Conservation (phyloP, 2,113 vertebrate species). For the Hypomesus transpacificus region DNA sequence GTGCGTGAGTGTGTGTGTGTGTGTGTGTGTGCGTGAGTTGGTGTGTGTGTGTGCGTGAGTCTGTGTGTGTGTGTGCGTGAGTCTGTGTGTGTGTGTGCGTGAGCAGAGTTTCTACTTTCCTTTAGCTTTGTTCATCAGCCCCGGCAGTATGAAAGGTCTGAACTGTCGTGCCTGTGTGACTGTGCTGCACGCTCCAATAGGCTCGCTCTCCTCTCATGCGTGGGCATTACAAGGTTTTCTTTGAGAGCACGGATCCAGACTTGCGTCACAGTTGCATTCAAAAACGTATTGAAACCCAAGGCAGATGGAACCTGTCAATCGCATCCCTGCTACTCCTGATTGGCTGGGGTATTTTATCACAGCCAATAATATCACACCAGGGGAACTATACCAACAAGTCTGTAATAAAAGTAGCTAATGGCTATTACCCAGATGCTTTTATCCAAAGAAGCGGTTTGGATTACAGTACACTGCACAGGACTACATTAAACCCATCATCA, state of each 20-base stretch:
- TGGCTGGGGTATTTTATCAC: neutral
- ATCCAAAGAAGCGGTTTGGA: too few species aligned
- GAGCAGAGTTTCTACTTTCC: neutral
- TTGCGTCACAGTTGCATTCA: neutral
- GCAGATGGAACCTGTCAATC: neutral
- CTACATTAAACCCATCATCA: neutral
- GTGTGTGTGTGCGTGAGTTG: conserved; percentile 12
- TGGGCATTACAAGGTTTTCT: neutral
- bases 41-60: too few species aligned
- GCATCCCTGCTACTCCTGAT: neutral
- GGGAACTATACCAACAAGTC: neutral
- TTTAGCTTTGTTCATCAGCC: neutral
- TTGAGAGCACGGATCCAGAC: neutral
- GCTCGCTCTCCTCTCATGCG: neutral
- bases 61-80: conserved; percentile 7
- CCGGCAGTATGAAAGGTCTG: neutral
- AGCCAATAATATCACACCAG: neutral
- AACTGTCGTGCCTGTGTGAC: neutral
- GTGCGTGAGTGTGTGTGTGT: neutral
- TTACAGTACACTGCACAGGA: neutral
- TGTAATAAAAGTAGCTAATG: neutral
- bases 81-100: neutral
- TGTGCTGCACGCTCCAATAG: neutral
- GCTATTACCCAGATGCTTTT: too few species aligned
- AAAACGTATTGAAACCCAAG: neutral